phyloP scores from a whole-genome alignment of 2,113 vertebrate species.

The Hemicordylus capensis region DNA sequence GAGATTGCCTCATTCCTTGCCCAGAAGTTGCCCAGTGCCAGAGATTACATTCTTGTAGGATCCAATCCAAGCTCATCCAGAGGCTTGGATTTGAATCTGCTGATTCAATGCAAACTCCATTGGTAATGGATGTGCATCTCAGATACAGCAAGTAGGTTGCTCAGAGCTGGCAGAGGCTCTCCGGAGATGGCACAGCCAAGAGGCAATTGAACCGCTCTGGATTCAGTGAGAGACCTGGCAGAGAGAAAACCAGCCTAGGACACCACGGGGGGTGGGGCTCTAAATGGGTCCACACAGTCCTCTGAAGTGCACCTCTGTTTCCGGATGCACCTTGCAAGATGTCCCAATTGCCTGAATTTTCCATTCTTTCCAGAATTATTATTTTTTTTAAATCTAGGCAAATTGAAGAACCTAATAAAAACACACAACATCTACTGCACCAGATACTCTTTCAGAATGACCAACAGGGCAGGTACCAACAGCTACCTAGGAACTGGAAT shows the following conservation, averaged over 20 bases:
- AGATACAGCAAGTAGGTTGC: fast-evolving
- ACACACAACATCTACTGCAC: neutral
- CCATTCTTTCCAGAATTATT: conserved; percentile 1
- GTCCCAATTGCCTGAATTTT: neutral
- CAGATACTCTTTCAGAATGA: neutral
- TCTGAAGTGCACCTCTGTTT: neutral
- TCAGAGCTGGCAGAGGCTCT: neutral
- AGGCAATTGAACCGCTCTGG: neutral
- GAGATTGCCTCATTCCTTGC: neutral
- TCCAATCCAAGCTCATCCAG: neutral
- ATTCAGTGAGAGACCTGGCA: fast-evolving
- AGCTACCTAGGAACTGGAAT: neutral
- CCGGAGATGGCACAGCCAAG: fast-evolving
- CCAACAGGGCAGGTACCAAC: neutral
- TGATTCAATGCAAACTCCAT: neutral
- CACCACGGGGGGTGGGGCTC: neutral
- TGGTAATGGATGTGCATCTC: fast-evolving
- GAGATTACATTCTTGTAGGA: conserved; percentile 10
- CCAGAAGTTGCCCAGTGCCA: neutral
- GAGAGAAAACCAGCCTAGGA: neutral
- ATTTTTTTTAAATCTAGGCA: neutral
- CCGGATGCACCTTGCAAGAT: neutral
- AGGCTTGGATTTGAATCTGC: conserved; percentile 6
- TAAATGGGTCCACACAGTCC: neutral
- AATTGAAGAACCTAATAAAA: neutral